Conservation (phyloP, 2,113 vertebrate genomes). For the Syrmaticus mikado region DNA sequence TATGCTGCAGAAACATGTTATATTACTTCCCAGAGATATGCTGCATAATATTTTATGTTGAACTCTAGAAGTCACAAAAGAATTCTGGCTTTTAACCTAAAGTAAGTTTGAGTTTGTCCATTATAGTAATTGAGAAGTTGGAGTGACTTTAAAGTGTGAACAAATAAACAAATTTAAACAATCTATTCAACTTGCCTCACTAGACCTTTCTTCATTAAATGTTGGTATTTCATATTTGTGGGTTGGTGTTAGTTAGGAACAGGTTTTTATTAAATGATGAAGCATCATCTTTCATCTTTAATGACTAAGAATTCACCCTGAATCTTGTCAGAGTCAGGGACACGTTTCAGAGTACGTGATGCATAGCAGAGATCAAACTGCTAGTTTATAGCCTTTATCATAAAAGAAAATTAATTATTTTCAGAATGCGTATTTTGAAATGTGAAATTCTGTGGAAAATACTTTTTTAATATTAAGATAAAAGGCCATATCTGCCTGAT, state of each 20-base stretch:
- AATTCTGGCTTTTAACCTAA: constrained; percentile 33
- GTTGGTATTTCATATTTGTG: not conserved
- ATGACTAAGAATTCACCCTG: not conserved
- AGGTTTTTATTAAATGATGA: not conserved
- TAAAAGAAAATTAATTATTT: not conserved
- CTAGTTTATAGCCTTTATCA: not conserved
- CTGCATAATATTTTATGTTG: not conserved
- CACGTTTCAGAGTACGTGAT: not conserved
- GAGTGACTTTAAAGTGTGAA: not conserved
- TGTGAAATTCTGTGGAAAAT: not conserved
- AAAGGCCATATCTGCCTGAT: no score
- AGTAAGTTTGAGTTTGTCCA: not conserved
- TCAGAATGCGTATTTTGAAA: not conserved
- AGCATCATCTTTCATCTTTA: not conserved
- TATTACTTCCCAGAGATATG: constrained; percentile 1
- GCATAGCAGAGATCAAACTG: not conserved
- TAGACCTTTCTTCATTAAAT: not conserved
- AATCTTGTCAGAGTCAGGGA: not conserved
- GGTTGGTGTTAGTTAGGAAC: not conserved
- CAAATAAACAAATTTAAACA: not conserved
- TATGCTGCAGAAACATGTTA: not conserved
- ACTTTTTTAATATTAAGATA: not conserved
- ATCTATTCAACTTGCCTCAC: not conserved
- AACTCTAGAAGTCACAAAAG: not conserved
- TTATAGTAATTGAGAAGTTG: not conserved